Evolutionary conservation across 2,888 invertebrate species (phyloP), one percentile per base, ranked within the genome.

Genomic region (Platerodrilus igneus): DNA sequence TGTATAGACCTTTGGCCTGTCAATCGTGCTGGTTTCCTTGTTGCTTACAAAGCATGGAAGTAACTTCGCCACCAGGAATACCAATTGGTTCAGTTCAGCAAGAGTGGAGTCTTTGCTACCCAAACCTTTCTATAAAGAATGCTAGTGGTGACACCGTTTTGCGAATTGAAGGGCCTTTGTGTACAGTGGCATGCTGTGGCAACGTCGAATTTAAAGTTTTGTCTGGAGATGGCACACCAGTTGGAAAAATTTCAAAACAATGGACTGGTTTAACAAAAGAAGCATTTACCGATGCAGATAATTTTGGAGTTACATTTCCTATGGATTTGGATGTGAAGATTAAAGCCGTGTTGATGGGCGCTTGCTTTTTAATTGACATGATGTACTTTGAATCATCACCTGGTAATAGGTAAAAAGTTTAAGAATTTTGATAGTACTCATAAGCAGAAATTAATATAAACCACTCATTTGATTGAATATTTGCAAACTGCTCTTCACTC

Each of bases 161-260:
- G 4, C 75, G 73, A 47, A 86, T 93, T 55, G 82, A 86, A 63
- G 91, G 91, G 0, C 90, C 91, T 0, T 61, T 83, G 29, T 89
- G 86, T 63, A 83, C 84, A 1, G 83, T 78, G 65, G 81, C 80
- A 25, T 71, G 86, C 37, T 87, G 84, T 61, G 86, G 83, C 60
- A 81, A 83, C 59, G 79, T 87, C 1, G 80, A 83, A 57, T 90
- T 88, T 57, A 69, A 84, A 67, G 86, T 86, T 51, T 67, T 81
- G 50, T 79, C 86, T 1, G 69, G 75, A 27, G 86, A 87, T 58
- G 83, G 82, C 5, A 73, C 76, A 32, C 75, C 73, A 0, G 80
- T 90, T 41, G 91, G 91, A 1, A 78, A 77, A 60, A 88, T 92
- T 51, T 81, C 83, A 2, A 90, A 90, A 62, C 82, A 86, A 59